phyloP scores from a whole-genome alignment of 37 sponge, comb jelly and placozoan species.

The Spongia lamella region DNA sequence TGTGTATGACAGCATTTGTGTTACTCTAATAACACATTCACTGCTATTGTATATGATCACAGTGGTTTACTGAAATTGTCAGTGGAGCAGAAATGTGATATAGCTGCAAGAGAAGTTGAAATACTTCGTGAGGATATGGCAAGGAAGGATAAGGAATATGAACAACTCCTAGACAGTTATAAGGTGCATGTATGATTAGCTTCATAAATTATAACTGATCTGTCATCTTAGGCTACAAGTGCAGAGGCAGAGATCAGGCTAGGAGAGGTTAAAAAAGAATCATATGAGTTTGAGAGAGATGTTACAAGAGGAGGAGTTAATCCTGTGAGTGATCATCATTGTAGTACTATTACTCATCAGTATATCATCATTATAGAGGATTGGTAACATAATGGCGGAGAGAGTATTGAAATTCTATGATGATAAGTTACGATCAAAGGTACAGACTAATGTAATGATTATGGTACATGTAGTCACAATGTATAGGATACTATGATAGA shows the following conservation, averaged over 20 bases:
- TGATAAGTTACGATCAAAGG: conserved; percentile 76
- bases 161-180: conserved; percentile 73
- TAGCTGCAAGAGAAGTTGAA: conserved; percentile 92
- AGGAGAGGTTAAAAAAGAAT: conserved; percentile 81
- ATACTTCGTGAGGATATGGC: conserved; percentile 83
- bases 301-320: conserved; percentile 82
- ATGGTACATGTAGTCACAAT: neutral
- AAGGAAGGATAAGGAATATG: conserved; percentile 73
- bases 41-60: too few species aligned
- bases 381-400: conserved; percentile 80
- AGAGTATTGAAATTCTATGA: conserved; percentile 86
- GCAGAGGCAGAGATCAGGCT: conserved; percentile 79
- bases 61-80: conserved; percentile 74
- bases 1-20: too few species aligned
- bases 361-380: conserved; percentile 44
- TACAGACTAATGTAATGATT: neutral
- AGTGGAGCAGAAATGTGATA: conserved; percentile 96
- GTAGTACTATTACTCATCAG: neutral
- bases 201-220: too few species aligned
- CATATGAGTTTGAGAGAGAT: conserved; percentile 95
- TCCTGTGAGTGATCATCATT: conserved; percentile 64
- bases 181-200: conserved; percentile 30
- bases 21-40: neutral
- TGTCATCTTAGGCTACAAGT: conserved; percentile 60
- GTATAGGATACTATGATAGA: conserved; percentile 80